Evolutionary conservation across 1,140 invertebrate genomes (phyloP).

Genomic region (Ctenoplectra terminalis): DNA sequence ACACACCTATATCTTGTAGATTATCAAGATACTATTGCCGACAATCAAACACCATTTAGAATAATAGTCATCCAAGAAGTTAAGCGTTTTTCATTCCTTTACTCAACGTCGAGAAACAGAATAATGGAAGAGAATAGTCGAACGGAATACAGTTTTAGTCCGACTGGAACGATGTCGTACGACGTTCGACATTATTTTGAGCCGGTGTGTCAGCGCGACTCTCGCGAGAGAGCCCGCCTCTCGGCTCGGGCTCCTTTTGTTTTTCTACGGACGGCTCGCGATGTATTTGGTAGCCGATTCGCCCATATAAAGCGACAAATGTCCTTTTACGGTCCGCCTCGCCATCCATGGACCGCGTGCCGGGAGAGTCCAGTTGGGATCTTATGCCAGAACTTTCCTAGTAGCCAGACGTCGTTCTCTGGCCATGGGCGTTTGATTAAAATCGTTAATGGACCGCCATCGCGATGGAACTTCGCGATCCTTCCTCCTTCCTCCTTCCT

Average conservation of each 20-base stretch:
- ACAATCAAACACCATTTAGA: background rate
- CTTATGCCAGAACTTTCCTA: constrained; percentile 75
- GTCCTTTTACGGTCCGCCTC: constrained; percentile 74
- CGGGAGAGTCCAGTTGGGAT: constrained; percentile 65
- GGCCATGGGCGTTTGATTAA: constrained; percentile 69
- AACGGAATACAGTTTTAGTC: background rate
- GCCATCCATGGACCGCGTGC: constrained; percentile 73
- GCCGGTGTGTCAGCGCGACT: constrained; percentile 53
- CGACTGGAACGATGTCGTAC: constrained; percentile 26
- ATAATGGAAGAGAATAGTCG: background rate
- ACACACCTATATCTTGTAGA: too few relatives aligned
- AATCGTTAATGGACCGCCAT: constrained; percentile 53
- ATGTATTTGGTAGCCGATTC: constrained; percentile 79
- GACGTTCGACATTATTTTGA: constrained; percentile 72
- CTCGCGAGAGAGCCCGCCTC: constrained; percentile 53
- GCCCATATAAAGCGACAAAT: constrained; percentile 78
- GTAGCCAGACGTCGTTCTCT: constrained; percentile 66
- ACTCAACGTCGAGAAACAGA: background rate
- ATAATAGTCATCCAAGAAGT: background rate
- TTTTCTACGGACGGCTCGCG: constrained; percentile 74
- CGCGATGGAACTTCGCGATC: constrained; percentile 9
- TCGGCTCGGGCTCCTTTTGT: constrained; percentile 72
- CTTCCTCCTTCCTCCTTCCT: background rate
- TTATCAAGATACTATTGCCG: too few relatives aligned
- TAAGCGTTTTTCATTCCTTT: too few relatives aligned